Percentiles rank a stretch among this genome's conserved stretches.
These are phyloP conservation scores for Cyaniris semiargus DNA, from an alignment of 2,888 invertebrate species.

Conservation along the genomic window DNA sequence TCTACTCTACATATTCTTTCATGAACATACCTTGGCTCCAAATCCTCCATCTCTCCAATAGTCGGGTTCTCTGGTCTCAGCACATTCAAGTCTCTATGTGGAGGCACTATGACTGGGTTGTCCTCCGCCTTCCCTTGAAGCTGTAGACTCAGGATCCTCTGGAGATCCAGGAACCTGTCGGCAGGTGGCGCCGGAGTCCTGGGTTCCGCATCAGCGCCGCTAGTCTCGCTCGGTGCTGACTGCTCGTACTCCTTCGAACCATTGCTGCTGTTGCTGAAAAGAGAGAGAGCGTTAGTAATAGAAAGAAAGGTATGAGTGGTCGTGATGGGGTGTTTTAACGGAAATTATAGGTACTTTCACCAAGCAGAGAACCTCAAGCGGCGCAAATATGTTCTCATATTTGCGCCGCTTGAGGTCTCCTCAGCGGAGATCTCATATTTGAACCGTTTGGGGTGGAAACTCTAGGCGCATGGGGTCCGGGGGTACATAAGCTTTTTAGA, in stretches of 20 bases:
- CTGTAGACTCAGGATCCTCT: constrained; percentile 75
- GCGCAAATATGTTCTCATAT: too few species aligned
- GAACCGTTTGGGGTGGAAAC: too few species aligned
- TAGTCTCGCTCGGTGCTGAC: constrained; percentile 71
- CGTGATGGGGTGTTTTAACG: background rate
- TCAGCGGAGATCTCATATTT: too few species aligned
- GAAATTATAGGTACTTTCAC: too few species aligned
- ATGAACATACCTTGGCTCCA: constrained; percentile 75
- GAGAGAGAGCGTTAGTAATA: background rate
- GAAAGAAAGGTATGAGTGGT: background rate
- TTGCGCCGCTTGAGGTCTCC: too few species aligned
- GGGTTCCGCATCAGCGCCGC: constrained; percentile 59
- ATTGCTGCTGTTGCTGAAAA: constrained; percentile 65
- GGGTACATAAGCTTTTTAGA: too few species aligned
- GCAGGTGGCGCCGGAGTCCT: constrained; percentile 70
- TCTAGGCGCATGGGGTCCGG: too few species aligned
- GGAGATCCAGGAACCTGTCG: constrained; percentile 83
- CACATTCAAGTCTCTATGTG: constrained; percentile 77
- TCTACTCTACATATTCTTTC: too few species aligned
- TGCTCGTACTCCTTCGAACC: constrained; percentile 71
- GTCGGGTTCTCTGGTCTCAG: constrained; percentile 83
- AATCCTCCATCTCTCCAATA: constrained; percentile 84
- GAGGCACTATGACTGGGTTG: constrained; percentile 72
- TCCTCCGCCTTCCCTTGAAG: constrained; percentile 77
- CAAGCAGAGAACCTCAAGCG: too few species aligned